phyloP scores from a whole-genome alignment of 2,113 vertebrate genomes.

The Anhinga rufa region DNA sequence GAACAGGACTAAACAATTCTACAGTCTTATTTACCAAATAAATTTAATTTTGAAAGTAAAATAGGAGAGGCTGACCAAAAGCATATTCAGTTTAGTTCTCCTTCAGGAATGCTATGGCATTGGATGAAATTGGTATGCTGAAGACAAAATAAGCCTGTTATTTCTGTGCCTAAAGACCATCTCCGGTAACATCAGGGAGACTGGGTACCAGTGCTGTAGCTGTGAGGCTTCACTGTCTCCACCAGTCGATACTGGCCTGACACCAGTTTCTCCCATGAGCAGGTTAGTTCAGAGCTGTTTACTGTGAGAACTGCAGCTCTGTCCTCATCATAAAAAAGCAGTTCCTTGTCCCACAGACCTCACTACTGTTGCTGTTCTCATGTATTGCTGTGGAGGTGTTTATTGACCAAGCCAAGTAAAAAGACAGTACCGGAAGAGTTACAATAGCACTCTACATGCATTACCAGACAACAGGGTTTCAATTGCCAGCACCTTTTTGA shows the following conservation, averaged over 20 bases:
- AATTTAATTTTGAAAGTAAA: neutral
- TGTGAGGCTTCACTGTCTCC: neutral
- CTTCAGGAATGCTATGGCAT: neutral
- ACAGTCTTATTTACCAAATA: neutral
- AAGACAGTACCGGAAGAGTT: neutral
- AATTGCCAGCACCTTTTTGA: neutral
- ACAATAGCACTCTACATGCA: neutral
- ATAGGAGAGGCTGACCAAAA: neutral
- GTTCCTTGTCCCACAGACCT: neutral
- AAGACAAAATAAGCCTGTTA: neutral
- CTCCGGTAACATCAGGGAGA: neutral
- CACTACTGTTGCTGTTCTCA: neutral
- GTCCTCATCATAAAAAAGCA: neutral
- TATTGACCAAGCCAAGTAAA: neutral
- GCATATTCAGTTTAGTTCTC: neutral
- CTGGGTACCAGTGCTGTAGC: neutral
- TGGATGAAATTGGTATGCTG: neutral
- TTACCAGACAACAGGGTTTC: neutral
- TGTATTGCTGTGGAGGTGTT: neutral
- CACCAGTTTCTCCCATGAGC: neutral
- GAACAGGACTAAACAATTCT: neutral
- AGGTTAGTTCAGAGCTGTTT: neutral
- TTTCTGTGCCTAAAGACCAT: neutral
- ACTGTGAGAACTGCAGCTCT: neutral
- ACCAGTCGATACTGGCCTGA: fast-evolving